Percentiles rank a stretch among this genome's conserved stretches.
phyloP scores from a whole-genome alignment of 2,888 invertebrate species.

The Sisyra nigra region DNA sequence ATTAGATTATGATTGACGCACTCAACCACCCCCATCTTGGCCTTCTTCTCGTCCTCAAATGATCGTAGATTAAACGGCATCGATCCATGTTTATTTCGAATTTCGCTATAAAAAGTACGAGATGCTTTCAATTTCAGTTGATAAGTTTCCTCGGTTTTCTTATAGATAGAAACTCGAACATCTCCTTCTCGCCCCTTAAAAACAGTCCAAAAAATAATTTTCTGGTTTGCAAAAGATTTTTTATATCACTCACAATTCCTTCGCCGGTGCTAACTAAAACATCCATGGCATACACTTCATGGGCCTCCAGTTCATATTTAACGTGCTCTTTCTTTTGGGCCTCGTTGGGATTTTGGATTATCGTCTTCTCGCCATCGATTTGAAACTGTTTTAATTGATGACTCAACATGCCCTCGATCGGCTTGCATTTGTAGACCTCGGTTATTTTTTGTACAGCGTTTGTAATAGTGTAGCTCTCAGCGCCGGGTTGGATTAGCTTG shows the following conservation, averaged over 20 bases:
- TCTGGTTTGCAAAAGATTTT: neutral
- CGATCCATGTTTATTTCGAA: conserved; percentile 78
- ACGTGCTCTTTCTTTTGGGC: conserved; percentile 95
- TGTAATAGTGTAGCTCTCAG: conserved; percentile 84
- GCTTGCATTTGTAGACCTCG: conserved; percentile 89
- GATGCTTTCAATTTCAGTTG: conserved; percentile 95
- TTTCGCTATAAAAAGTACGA: conserved; percentile 77
- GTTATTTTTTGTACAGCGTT: conserved; percentile 86
- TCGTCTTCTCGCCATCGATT: conserved; percentile 96
- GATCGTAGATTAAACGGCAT: conserved; percentile 96
- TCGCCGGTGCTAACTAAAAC: conserved; percentile 94
- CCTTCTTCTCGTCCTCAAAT: conserved; percentile 95
- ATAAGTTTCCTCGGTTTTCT: conserved; percentile 95
- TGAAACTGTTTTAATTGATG: conserved; percentile 93
- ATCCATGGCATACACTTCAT: conserved; percentile 98
- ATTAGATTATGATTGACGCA: conserved; percentile 96
- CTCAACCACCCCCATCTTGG: conserved; percentile 94
- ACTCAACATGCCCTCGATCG: conserved; percentile 81
- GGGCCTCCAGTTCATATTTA: conserved; percentile 85
- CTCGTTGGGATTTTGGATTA: conserved; percentile 94
- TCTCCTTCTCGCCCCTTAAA: conserved; percentile 75
- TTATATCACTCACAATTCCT: conserved; percentile 50
- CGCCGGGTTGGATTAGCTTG: conserved; percentile 78
- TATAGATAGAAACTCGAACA: conserved; percentile 91
- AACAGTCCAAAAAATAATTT: neutral